phyloP scores from a whole-genome alignment of 2,113 vertebrate species.

The Tor tambroides region DNA sequence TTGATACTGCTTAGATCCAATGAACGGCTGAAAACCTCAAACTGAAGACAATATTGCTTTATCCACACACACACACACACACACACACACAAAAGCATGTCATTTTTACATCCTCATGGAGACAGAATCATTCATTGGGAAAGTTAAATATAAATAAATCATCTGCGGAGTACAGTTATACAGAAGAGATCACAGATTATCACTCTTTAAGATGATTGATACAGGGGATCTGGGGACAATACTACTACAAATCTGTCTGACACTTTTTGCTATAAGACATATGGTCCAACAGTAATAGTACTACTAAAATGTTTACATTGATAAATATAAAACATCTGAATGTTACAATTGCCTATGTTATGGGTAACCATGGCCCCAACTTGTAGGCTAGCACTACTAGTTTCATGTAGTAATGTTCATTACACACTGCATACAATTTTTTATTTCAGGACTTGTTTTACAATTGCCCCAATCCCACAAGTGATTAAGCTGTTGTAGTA shows the following conservation, averaged over 20 bases:
- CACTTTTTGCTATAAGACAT: neutral
- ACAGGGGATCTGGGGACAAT: neutral
- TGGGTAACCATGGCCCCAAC: neutral
- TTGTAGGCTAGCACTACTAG: neutral
- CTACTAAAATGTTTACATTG: neutral
- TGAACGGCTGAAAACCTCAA: conserved; percentile 55
- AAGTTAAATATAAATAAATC: conserved; percentile 22
- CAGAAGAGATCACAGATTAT: neutral
- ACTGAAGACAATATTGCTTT: conserved; percentile 42
- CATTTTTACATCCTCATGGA: conserved; percentile 22
- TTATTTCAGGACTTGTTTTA: too few relatives aligned
- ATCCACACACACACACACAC: conserved; percentile 3
- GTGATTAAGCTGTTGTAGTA: too few relatives aligned
- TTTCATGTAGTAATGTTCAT: neutral
- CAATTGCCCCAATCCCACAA: too few relatives aligned
- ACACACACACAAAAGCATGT: neutral
- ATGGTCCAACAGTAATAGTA: neutral
- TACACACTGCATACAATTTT: neutral
- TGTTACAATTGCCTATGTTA: neutral
- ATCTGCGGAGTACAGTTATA: neutral
- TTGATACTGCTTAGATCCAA: conserved; percentile 63
- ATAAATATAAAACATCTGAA: neutral
- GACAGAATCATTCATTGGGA: conserved; percentile 22
- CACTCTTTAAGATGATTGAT: neutral
- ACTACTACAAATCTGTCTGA: neutral